Evolutionary conservation across 2,888 invertebrate genomes (phyloP).

Genomic region (Lottia scabra): DNA sequence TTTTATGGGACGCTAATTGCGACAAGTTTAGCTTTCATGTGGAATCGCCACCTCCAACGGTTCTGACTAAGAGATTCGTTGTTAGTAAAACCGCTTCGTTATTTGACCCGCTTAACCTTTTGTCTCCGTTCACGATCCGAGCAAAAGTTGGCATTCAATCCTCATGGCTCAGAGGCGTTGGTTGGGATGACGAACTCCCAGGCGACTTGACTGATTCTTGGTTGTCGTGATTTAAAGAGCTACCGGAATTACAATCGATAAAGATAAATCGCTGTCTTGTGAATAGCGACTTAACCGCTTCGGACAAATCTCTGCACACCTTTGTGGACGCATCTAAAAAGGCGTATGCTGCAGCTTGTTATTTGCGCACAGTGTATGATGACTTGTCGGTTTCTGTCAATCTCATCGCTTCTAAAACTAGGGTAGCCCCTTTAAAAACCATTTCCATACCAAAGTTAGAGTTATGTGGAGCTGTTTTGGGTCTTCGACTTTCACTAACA

Average conservation of each 20-base stretch:
- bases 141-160: background rate
- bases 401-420: too few relatives aligned
- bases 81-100: background rate
- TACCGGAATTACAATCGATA: background rate
- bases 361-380: too few relatives aligned
- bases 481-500: too few relatives aligned
- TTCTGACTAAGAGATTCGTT: background rate
- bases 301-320: too few relatives aligned
- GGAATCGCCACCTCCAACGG: background rate
- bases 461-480: too few relatives aligned
- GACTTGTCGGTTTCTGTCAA: too few relatives aligned
- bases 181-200: background rate
- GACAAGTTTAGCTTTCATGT: background rate
- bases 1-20: background rate
- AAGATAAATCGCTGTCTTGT: background rate
- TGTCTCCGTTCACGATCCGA: background rate
- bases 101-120: background rate
- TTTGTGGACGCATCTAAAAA: too few relatives aligned
- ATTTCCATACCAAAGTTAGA: too few relatives aligned
- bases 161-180: too few relatives aligned
- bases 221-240: background rate
- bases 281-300: background rate
- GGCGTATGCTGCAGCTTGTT: too few relatives aligned
- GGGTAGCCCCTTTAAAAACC: too few relatives aligned
- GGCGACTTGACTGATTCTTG: background rate